phyloP scores from a whole-genome alignment of 2,888 invertebrate genomes.

The Caenorhabditis zanzibari region DNA sequence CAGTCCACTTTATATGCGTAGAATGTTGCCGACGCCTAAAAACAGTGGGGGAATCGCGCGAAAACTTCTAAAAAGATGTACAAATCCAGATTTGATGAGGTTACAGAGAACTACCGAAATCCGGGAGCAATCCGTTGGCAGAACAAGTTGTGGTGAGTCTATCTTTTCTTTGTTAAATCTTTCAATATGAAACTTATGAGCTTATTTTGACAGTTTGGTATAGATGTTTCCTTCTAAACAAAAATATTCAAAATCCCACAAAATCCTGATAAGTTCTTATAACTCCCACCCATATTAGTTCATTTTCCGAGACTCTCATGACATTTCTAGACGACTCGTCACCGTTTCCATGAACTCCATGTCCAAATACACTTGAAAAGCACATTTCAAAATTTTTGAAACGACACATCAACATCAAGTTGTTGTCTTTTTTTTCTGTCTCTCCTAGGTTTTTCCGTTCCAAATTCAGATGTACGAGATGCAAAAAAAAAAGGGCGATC shows the following conservation, averaged over 20 bases:
- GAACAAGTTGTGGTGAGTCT: conserved; percentile 59
- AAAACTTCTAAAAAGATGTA: conserved; percentile 61
- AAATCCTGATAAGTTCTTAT: no score
- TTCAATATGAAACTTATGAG: not conserved
- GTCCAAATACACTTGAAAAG: conserved; percentile 1
- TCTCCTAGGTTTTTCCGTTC: not conserved
- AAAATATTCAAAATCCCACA: no score
- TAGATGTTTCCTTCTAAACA: no score
- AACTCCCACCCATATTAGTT: not conserved
- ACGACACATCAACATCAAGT: not conserved
- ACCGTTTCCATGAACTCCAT: not conserved
- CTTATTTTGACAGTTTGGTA: no score
- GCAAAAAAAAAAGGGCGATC: conserved; percentile 52
- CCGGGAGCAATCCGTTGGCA: conserved; percentile 51
- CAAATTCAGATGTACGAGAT: conserved; percentile 2
- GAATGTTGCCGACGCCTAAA: conserved; percentile 57
- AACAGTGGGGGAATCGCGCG: conserved; percentile 57
- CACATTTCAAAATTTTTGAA: conserved; percentile 5
- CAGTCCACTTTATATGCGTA: conserved; percentile 54
- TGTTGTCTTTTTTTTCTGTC: not conserved
- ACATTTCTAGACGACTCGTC: not conserved
- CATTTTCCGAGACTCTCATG: not conserved
- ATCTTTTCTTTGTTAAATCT: not conserved
- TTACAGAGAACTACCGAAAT: conserved; percentile 67
- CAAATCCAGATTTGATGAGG: conserved; percentile 67